Base-by-base conservation (phyloP, 2,797 vertebrate species). In the Microchirus variegatus region DNA sequence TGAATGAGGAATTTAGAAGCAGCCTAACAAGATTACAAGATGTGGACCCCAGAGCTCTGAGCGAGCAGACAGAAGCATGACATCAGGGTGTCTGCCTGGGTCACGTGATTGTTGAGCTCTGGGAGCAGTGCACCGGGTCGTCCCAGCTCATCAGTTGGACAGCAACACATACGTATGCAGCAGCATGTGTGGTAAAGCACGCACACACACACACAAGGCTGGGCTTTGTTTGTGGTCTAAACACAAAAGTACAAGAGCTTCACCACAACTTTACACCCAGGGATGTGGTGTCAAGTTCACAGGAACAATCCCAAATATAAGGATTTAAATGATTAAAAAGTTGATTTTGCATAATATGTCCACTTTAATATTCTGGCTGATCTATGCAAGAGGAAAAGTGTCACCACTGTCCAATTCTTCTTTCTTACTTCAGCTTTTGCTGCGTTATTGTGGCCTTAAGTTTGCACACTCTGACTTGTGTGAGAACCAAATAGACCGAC, bases 91-190 rank as follows among this genome's bases (percentile, higher is more conserved):
- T 80, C 69, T 76, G 70, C 36, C 53, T 16, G 15, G 2, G 73
- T 81, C 80, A 85, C 54, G 82, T 85, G 81, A 85, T 56, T 63
- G 7, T 12, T 41, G 60, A 60, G 36, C 73, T 64, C 59, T 66
- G 59, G 63, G 68, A 76, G 64, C 22, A 9, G 58, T 35, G 68
- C 63, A 52, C 53, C 17, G 66, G 56, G 54, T 65, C 67, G 66
- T 77, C 61, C 35, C 69, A 67, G 58, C 49, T 36, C 62, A 67
- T 80, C 67, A 71, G 19, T 51, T 31, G 17, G 37, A 42, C 67
- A 49, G 50, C 38, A 56, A 50, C 53, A 63, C 52, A 67, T 2
- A 13, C 38, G 9, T 15, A 14, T 58, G 50, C 45, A 47, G 37
- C 36, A 36, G 50, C n/a, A 16, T 17, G 35, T 37, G 63, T 7